Percentiles rank a stretch among this genome's conserved stretches.
Conservation (phyloP, 2,888 invertebrate genomes). For the Limnephilus lunatus region DNA sequence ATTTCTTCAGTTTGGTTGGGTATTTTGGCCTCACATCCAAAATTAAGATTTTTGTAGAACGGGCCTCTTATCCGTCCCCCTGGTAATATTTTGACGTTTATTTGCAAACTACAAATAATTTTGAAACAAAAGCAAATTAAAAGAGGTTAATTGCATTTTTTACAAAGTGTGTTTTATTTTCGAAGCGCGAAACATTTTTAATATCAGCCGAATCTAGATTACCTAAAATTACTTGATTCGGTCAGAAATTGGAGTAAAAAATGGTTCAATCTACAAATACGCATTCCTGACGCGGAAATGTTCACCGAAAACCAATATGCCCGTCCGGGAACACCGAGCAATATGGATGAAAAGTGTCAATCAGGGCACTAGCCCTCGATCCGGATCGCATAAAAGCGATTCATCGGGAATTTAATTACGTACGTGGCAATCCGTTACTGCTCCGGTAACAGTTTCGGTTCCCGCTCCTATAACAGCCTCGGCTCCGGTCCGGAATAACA, state of each 20-base stretch:
- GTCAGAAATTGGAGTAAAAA: neutral
- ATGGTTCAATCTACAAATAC: neutral
- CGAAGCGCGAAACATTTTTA: neutral
- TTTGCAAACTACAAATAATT: neutral
- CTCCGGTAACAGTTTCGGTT: neutral
- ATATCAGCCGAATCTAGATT: neutral
- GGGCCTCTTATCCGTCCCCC: too few relatives aligned
- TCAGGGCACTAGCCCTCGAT: slow-evolving; percentile 54
- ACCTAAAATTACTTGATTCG: neutral
- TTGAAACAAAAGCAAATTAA: neutral
- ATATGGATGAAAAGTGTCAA: slow-evolving; percentile 62
- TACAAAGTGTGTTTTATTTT: neutral
- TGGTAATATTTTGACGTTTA: neutral
- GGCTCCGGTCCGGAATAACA: neutral
- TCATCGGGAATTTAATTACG: slow-evolving; percentile 66
- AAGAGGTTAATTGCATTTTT: neutral
- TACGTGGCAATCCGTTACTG: slow-evolving; percentile 56
- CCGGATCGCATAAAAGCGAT: slow-evolving; percentile 61
- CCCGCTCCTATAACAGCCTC: neutral
- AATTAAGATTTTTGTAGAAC: too few relatives aligned
- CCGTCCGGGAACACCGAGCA: neutral
- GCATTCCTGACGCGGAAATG: neutral
- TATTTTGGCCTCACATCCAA: too few relatives aligned
- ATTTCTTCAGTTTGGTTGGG: too few relatives aligned
- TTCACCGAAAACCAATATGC: slow-evolving; percentile 32